Conservation (phyloP, 2,888 invertebrate species). For the Argyresthia albistria region DNA sequence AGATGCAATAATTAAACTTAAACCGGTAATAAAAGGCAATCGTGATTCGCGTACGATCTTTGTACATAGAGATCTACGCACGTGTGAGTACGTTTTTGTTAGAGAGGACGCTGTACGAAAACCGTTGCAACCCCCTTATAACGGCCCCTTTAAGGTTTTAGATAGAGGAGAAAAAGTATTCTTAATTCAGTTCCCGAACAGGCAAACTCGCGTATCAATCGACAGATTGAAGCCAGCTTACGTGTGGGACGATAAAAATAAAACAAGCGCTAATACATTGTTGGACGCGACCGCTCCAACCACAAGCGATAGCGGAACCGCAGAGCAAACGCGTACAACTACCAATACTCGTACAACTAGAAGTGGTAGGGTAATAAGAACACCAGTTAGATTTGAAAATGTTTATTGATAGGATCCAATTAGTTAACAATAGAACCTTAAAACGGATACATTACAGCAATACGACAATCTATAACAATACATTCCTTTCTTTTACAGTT, state of each 20-base stretch:
- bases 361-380: not conserved
- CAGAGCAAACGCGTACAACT: not conserved
- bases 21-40: not conserved
- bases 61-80: constrained; percentile 5
- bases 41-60: not conserved
- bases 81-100: constrained; percentile 16
- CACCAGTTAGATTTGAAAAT: not conserved
- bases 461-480: not conserved
- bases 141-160: constrained; percentile 12
- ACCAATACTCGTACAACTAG: not conserved
- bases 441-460: not conserved
- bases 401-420: not conserved
- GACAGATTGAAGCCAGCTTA: constrained; percentile 18
- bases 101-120: constrained; percentile 15
- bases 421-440: not conserved
- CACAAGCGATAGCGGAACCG: not conserved
- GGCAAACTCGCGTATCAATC: constrained; percentile 9
- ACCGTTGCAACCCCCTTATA: constrained; percentile 16
- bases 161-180: constrained; percentile 11
- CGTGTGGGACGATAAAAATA: not conserved
- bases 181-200: constrained; percentile 7
- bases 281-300: not conserved
- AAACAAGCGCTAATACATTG: not conserved
- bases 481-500: not conserved
- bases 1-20: constrained; percentile 5